Percentiles rank a stretch among this genome's conserved stretches.
These are phyloP conservation scores for Chymomyza procnemis DNA, from an alignment of 2,888 invertebrate species.

Conservation along the genomic window DNA sequence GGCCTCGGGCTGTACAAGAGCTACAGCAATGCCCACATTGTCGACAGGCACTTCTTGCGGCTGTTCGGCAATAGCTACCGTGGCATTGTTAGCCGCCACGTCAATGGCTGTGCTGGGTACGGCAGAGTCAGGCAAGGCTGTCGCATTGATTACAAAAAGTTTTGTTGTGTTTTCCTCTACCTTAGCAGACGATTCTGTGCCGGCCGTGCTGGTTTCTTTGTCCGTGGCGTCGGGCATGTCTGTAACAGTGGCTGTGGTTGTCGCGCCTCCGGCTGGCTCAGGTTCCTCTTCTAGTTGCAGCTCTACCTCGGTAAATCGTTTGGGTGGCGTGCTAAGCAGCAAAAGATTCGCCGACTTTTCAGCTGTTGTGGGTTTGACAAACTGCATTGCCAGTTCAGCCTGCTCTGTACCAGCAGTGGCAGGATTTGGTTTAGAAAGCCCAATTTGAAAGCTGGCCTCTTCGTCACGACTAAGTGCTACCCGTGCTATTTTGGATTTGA, in stretches of 20 bases:
- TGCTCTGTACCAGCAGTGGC: constrained; percentile 38
- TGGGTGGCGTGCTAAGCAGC: constrained; percentile 68
- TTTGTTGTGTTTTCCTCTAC: constrained; percentile 38
- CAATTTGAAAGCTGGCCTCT: constrained; percentile 51
- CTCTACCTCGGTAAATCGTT: constrained; percentile 56
- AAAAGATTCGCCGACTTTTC: constrained; percentile 62
- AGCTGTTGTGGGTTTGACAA: background rate
- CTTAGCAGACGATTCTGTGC: constrained; percentile 32
- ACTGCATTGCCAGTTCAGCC: constrained; percentile 27
- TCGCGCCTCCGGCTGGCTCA: constrained; percentile 38
- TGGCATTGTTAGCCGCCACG: constrained; percentile 46
- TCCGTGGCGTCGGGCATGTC: background rate
- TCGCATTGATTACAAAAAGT: constrained; percentile 60
- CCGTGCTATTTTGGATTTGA: background rate
- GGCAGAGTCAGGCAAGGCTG: constrained; percentile 35
- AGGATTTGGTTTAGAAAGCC: constrained; percentile 44
- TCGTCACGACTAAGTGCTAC: constrained; percentile 49
- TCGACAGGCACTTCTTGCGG: constrained; percentile 47
- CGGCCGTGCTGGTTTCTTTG: constrained; percentile 21
- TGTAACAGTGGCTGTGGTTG: constrained; percentile 34
- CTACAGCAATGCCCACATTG: constrained; percentile 53
- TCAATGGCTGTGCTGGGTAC: constrained; percentile 49
- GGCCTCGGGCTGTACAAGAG: constrained; percentile 60
- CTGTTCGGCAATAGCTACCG: constrained; percentile 55
- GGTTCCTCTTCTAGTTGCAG: constrained; percentile 67